Evolutionary conservation across 2,113 vertebrate species (phyloP).

Genomic region (Tricholaema leucomelas): DNA sequence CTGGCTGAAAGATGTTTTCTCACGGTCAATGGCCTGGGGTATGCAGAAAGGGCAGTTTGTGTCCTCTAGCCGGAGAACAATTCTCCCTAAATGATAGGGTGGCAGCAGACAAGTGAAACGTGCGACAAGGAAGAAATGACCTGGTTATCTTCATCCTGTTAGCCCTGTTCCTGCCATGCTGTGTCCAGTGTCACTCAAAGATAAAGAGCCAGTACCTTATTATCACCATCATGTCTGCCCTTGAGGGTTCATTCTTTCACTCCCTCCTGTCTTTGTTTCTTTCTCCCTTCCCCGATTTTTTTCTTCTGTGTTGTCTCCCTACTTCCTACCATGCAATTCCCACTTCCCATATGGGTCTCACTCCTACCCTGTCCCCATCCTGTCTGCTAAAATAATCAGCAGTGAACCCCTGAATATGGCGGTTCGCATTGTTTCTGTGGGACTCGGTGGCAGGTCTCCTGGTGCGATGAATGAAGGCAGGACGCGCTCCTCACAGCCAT

Average conservation of each 20-base stretch:
- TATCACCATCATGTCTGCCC: slow-evolving; percentile 57
- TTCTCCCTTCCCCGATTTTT: slow-evolving; percentile 45
- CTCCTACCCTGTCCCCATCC: slow-evolving; percentile 65
- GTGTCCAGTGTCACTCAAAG: slow-evolving; percentile 27
- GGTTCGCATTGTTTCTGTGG: slow-evolving; percentile 59
- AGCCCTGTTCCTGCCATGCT: slow-evolving; percentile 28
- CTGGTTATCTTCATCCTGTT: slow-evolving; percentile 65
- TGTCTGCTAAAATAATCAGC: slow-evolving; percentile 71
- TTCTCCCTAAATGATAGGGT: not conserved
- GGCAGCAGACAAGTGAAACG: not conserved
- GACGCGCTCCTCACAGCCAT: slow-evolving; percentile 43
- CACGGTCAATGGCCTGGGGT: not conserved
- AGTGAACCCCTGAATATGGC: slow-evolving; percentile 56
- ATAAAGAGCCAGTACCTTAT: slow-evolving; percentile 56
- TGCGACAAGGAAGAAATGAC: slow-evolving; percentile 38
- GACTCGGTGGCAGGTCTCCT: slow-evolving; percentile 39
- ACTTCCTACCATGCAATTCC: slow-evolving; percentile 68
- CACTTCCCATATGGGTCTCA: slow-evolving; percentile 59
- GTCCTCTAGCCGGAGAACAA: not conserved
- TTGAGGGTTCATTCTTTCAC: slow-evolving; percentile 58
- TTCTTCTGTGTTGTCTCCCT: slow-evolving; percentile 61
- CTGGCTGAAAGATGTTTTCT: not conserved
- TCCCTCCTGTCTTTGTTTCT: slow-evolving; percentile 63
- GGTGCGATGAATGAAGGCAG: slow-evolving; percentile 68
- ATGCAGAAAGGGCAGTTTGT: not conserved